Percentiles rank a stretch among this genome's conserved stretches.
Evolutionary conservation across 2,797 vertebrate genomes (phyloP).

Genomic region (Siniperca obscura): DNA sequence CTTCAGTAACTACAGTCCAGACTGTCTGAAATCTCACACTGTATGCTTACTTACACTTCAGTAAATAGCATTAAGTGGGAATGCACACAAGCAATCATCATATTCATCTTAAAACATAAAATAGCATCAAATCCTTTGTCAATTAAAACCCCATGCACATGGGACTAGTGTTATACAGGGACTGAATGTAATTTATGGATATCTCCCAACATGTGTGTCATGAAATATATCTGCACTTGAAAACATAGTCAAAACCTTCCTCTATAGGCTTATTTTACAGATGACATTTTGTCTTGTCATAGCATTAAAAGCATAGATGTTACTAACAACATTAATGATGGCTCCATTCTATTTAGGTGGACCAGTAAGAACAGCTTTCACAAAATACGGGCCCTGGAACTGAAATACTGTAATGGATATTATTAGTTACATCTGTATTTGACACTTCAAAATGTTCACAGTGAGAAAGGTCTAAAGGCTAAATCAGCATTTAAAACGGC

Average conservation of each 20-base stretch:
- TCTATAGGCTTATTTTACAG: background rate
- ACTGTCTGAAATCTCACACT: constrained; percentile 46
- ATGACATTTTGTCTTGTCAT: background rate
- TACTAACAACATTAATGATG: background rate
- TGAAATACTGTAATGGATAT: background rate
- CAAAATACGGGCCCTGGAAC: background rate
- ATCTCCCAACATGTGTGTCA: background rate
- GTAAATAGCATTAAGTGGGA: constrained; percentile 39
- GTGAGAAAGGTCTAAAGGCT: background rate
- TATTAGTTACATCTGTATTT: background rate
- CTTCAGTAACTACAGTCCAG: constrained; percentile 20
- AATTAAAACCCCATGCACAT: constrained; percentile 17
- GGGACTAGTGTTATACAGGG: constrained; percentile 1
- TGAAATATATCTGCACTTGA: constrained; percentile 16
- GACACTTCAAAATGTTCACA: background rate
- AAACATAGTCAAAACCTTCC: constrained; percentile 8
- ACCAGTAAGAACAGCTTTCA: background rate
- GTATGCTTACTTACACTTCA: constrained; percentile 44
- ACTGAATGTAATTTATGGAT: constrained; percentile 17
- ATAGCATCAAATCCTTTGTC: constrained; percentile 36
- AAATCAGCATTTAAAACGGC: background rate
- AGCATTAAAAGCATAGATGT: background rate
- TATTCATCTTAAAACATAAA: constrained; percentile 46
- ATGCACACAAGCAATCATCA: constrained; percentile 49
- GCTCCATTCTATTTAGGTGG: background rate